Conservation (phyloP, 2,113 vertebrate genomes). For the Psilopogon haemacephalus region DNA sequence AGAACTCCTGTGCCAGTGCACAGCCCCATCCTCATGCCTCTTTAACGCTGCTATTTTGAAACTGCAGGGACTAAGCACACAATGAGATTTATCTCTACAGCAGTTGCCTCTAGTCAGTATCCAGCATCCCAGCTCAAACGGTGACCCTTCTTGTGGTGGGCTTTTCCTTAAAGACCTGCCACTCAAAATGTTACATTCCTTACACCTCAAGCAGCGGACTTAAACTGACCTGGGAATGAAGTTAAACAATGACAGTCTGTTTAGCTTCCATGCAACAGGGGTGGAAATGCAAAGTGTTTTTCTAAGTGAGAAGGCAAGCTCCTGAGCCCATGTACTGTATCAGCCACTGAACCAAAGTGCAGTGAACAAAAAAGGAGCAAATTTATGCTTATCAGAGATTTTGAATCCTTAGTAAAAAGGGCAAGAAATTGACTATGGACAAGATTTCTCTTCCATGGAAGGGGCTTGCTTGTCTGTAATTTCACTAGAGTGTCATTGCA, state of each 20-base stretch:
- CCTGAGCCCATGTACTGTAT: not conserved
- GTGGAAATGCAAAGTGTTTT: not conserved
- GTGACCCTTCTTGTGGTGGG: too few species aligned
- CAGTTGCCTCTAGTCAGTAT: too few species aligned
- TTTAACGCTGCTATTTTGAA: too few species aligned
- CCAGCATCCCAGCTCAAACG: too few species aligned
- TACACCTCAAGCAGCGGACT: not conserved
- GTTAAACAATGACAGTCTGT: not conserved
- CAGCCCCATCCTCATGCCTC: too few species aligned
- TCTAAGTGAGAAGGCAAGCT: not conserved
- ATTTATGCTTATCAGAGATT: not conserved
- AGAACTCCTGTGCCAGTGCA: too few species aligned
- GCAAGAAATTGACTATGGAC: not conserved
- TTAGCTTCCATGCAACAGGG: not conserved
- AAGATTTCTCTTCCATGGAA: not conserved
- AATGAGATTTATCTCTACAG: too few species aligned
- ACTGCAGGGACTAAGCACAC: too few species aligned
- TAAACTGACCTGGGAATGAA: not conserved
- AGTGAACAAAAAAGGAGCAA: not conserved
- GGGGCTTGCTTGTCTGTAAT: not conserved
- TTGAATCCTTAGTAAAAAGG: not conserved
- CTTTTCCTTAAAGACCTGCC: too few species aligned
- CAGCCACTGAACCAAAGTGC: not conserved
- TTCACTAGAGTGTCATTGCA: not conserved
- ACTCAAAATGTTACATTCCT: not conserved